Evolutionary conservation across 2,113 vertebrate genomes (phyloP), one percentile per base, ranked within the genome.

Genomic region (Xiphophorus couchianus): DNA sequence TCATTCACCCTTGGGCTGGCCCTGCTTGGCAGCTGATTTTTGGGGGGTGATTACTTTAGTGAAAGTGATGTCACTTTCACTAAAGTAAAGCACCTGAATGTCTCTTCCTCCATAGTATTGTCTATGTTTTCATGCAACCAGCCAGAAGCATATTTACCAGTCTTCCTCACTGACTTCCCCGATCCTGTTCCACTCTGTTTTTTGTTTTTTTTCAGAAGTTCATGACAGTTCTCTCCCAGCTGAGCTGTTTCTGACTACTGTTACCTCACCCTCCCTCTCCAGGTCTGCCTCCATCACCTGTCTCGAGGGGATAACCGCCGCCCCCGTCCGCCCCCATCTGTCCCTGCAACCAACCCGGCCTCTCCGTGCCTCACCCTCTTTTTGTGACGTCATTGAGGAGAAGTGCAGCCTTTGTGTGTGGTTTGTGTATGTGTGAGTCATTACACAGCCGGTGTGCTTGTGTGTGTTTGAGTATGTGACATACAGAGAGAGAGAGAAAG

Each of bases 331-430:
- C 82, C 71, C 68, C 77, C 31, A 72, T 70, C 83, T 73, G 73
- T 86, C 75, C 77, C 65, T 61, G 66, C 70, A 74, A 77, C 83
- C 67, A 70, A 39, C 76, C 78, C 68, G n/a, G 51, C 83, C 82
- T 84, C 77, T 67, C 74, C 72, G 80, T 78, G 75, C 73, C 66
- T 79, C 71, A 86, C 79, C 79, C 81, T 81, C 78, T 66, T 83
- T 74, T 65, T 69, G 84, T 92, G 91, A 93, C 87, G 89, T 92
- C 90, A 93, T 35, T 83, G 84, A 77, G 68, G 60, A 84, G 82
- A 84, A 79, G 74, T 58, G 29, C 35, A 51, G 76, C 63, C 71
- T 78, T 76, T 77, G 68, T 66, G 79, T 76, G 62, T 69, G 42
- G 83, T 82, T 80, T 78, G 58, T 22, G 44, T 86, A 51, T 62